Evolutionary conservation across 2,113 vertebrate species (phyloP), one percentile per base, ranked within the genome.

Genomic region (Atrichornis clamosus): DNA sequence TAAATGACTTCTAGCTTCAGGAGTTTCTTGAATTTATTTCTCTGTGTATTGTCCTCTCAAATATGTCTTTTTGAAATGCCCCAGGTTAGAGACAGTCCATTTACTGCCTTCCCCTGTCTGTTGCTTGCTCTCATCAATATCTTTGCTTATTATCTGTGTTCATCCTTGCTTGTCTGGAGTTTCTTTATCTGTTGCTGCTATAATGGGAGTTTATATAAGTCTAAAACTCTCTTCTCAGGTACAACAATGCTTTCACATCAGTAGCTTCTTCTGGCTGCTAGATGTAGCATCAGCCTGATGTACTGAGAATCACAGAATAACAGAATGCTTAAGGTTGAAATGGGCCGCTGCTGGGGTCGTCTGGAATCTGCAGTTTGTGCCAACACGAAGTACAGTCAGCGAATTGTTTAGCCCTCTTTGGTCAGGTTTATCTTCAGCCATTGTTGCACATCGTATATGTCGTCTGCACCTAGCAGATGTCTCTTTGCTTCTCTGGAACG

Each of bases 1-100:
- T 55, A 90, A 92, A 63, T 55, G 1, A 39, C 33, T 72, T 89
- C 7, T 64, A 60, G 53, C 58, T 82, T 33, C 58, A 90, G 63
- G 37, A 79, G 28, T 64, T 91, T 28, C 49, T 91, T 85, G 37
- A 70, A 60, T 91, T 90, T 75, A 60, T 84, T 90, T 26, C 35
- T 75, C 17, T 74, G n/a, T 1, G 37, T 89, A 72, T 89, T 75
- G 12, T 68, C 39, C 41, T 87, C n/a, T 70, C 47, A 87, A 75
- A 11, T 78, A 58, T 3, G 13, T 53, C 24, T 62, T 84, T 86
- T 82, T 68, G 32, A 35, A 58, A 63, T 14, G 5, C 15, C 7
- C 13, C 13, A 42, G 21, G 47, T 75, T 32, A 82, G 65, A 85
- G 93, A 55, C 21, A 41, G 32, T 47, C 69, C 42, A 84, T 91